Conservation (phyloP, 2,888 invertebrate species). For the Drosophila neoperkinsi region DNA sequence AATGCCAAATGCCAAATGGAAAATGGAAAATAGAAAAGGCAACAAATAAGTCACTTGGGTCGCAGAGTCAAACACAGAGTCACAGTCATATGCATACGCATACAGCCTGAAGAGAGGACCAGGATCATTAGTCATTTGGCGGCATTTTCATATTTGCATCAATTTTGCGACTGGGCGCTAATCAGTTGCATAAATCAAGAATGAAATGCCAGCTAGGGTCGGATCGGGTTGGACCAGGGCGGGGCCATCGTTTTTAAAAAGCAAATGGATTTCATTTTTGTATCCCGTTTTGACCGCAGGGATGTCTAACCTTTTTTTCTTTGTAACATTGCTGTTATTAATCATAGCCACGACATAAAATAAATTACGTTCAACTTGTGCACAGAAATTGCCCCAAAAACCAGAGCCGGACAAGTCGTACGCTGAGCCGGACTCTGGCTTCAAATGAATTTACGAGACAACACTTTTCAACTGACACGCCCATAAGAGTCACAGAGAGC, state of each 20-base stretch:
- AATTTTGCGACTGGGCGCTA: conserved; percentile 63
- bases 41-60: conserved; percentile 56
- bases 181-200: conserved; percentile 79
- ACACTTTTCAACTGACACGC: conserved; percentile 76
- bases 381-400: conserved; percentile 54
- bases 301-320: conserved; percentile 54
- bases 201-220: conserved; percentile 42
- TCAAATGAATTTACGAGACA: conserved; percentile 79
- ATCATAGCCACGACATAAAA: conserved; percentile 78
- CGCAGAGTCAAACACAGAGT: conserved; percentile 28
- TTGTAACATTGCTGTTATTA: conserved; percentile 68
- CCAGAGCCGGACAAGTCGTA: conserved; percentile 16
- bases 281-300: conserved; percentile 61
- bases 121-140: conserved; percentile 73
- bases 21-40: conserved; percentile 25
- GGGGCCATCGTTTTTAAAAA: conserved; percentile 45
- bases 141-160: conserved; percentile 71
- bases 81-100: conserved; percentile 48
- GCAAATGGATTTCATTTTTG: conserved; percentile 52
- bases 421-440: conserved; percentile 44
- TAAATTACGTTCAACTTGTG: conserved; percentile 76
- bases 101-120: conserved; percentile 17
- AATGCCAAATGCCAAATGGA: conserved; percentile 12
- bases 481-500: conserved; percentile 42
- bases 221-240: conserved; percentile 1